A percentile compares a stretch with the other conserved stretches of the same genome.
Conservation (phyloP, 1,140 invertebrate species). For the Cotesia chilonis region DNA sequence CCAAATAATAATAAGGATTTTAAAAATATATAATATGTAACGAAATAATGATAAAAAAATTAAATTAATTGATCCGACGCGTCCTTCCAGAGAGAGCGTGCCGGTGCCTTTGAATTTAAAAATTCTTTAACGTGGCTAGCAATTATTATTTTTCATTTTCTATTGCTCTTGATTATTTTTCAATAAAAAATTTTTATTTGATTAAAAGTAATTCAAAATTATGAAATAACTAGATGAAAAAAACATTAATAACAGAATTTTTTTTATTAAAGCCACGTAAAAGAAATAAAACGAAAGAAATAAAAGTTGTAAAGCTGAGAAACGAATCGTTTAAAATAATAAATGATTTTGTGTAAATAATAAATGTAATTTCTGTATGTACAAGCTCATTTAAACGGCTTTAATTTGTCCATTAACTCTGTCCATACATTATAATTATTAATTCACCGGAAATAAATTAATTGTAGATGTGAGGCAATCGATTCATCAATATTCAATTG, state of each 20-base stretch:
- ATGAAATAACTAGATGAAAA: no score
- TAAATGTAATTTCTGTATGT: slow-evolving; percentile 31
- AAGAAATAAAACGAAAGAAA: slow-evolving; percentile 1
- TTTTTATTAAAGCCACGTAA: not conserved
- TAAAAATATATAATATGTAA: not conserved
- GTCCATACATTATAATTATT: slow-evolving; percentile 39
- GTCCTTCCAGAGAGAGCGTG: slow-evolving; percentile 45
- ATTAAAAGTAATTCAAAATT: no score
- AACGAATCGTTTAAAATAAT: not conserved
- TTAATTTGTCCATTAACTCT: slow-evolving; percentile 43
- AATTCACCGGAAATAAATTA: slow-evolving; percentile 32
- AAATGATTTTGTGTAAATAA: slow-evolving; percentile 29
- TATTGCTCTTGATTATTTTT: not conserved
- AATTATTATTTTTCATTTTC: slow-evolving; percentile 41
- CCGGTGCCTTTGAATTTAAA: slow-evolving; percentile 54
- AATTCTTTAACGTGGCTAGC: slow-evolving; percentile 46
- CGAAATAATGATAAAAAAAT: slow-evolving; percentile 1
- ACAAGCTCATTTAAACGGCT: slow-evolving; percentile 39
- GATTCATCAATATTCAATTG: slow-evolving; percentile 22
- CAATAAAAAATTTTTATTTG: no score
- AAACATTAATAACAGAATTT: no score
- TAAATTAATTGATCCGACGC: slow-evolving; percentile 26
- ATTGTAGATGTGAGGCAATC: slow-evolving; percentile 27
- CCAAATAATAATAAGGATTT: not conserved
- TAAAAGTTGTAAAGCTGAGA: slow-evolving; percentile 1